Conservation (phyloP, 1,140 invertebrate species). For the Melitaea cinxia region DNA sequence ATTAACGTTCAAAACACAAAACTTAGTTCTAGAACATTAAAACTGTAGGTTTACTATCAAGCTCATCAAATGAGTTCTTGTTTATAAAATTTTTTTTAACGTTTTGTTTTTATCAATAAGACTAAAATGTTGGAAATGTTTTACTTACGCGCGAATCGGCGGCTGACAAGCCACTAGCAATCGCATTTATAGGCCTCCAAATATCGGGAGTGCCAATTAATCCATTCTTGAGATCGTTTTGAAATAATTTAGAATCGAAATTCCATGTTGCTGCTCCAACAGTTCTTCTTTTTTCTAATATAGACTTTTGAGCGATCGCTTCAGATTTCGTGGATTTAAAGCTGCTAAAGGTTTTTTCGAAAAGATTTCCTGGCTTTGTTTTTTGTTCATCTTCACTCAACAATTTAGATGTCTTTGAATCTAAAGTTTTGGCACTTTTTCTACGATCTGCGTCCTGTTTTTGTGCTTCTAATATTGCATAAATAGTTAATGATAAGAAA, state of each 20-base stretch:
- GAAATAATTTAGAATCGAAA: slow-evolving; percentile 86
- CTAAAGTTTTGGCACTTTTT: slow-evolving; percentile 65
- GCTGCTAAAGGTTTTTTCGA: slow-evolving; percentile 66
- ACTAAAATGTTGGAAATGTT: background rate
- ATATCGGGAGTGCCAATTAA: slow-evolving; percentile 87
- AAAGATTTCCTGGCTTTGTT: slow-evolving; percentile 55
- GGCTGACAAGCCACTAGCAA: slow-evolving; percentile 84
- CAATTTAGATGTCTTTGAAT: slow-evolving; percentile 76
- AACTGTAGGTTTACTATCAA: background rate
- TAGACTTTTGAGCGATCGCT: slow-evolving; percentile 67
- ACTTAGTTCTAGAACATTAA: slow-evolving; percentile 9
- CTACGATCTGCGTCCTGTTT: slow-evolving; percentile 65
- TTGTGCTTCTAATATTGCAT: slow-evolving; percentile 85
- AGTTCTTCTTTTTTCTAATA: slow-evolving; percentile 84
- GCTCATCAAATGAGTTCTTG: too few relatives aligned
- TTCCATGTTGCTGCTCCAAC: slow-evolving; percentile 88
- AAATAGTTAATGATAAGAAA: slow-evolving; percentile 88
- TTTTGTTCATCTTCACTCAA: slow-evolving; percentile 66
- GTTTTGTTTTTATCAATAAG: too few relatives aligned
- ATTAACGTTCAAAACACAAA: slow-evolving; percentile 29
- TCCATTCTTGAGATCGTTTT: slow-evolving; percentile 83
- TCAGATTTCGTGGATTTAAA: slow-evolving; percentile 73
- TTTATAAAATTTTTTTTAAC: too few relatives aligned
- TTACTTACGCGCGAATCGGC: slow-evolving; percentile 83
- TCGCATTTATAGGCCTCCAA: slow-evolving; percentile 88